Percentiles rank a stretch among this genome's conserved stretches.
These are phyloP conservation scores for Indicator indicator DNA, from an alignment of 2,113 vertebrate genomes.

Conservation along the genomic window DNA sequence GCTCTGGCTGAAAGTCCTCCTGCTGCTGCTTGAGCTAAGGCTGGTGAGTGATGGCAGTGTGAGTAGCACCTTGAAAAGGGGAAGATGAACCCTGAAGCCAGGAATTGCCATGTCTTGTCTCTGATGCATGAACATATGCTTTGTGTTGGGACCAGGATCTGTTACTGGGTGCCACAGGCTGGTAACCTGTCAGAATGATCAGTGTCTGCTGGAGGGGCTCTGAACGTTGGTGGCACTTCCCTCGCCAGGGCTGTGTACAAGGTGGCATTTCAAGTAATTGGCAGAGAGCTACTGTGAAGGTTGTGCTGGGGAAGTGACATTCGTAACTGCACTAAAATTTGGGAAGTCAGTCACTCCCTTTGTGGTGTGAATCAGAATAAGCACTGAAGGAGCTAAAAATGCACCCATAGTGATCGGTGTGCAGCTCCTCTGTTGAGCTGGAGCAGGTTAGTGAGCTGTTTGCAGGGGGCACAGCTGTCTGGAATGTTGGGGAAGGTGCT, in stretches of 20 bases:
- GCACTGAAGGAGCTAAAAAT: neutral
- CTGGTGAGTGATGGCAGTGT: accelerated
- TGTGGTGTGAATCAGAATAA: neutral
- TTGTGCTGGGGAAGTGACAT: neutral
- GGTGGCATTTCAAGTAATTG: neutral
- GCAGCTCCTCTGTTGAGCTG: neutral
- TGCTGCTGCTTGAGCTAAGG: neutral
- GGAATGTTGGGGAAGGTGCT: neutral
- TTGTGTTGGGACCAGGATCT: neutral
- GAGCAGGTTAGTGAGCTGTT: neutral
- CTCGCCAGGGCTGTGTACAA: accelerated
- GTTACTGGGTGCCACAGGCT: accelerated
- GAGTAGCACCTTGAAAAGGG: neutral
- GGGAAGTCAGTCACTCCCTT: neutral
- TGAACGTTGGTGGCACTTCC: accelerated
- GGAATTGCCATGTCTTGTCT: accelerated
- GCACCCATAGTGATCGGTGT: accelerated
- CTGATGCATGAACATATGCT: accelerated
- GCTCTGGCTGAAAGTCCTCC: neutral
- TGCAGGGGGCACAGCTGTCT: neutral
- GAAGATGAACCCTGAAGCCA: neutral
- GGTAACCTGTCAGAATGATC: accelerated
- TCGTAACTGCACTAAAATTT: neutral
- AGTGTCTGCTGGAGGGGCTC: neutral
- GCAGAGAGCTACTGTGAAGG: neutral